These are phyloP conservation scores for Temnothorax ravouxi DNA, from an alignment of 2,888 invertebrate species.

Conservation along the genomic window DNA sequence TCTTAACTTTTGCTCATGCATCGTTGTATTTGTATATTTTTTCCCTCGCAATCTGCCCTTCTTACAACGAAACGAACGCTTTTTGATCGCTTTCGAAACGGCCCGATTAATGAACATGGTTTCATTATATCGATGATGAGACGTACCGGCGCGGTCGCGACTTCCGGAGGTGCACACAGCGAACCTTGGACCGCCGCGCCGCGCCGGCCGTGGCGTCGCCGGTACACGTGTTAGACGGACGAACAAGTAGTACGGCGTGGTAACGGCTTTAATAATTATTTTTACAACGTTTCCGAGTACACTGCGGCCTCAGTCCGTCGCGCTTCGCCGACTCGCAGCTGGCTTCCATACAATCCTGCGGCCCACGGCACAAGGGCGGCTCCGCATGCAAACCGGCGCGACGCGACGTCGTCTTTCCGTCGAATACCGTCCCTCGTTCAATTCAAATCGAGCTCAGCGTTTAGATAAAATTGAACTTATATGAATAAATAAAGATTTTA, in stretches of 20 bases:
- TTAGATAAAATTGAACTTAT: background rate
- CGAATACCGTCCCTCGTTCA: conserved; percentile 5
- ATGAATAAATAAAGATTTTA: background rate
- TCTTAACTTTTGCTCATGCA: background rate
- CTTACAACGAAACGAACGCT: background rate
- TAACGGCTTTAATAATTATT: conserved; percentile 86
- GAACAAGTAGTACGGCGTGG: conserved; percentile 73
- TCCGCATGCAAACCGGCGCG: conserved; percentile 77
- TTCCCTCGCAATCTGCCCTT: background rate
- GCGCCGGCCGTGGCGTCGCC: conserved; percentile 36
- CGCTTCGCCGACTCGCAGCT: conserved; percentile 86
- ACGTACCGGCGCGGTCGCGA: conserved; percentile 35
- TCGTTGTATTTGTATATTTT: background rate
- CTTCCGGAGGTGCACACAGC: conserved; percentile 36
- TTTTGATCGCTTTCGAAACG: too few relatives aligned
- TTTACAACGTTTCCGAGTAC: conserved; percentile 86
- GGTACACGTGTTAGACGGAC: conserved; percentile 74
- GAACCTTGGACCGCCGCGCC: conserved; percentile 62
- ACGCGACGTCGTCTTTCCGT: conserved; percentile 43
- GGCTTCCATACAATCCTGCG: conserved; percentile 84
- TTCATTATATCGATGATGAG: background rate
- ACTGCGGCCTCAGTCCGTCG: conserved; percentile 82
- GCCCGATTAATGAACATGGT: background rate
- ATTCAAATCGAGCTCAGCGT: conserved; percentile 47
- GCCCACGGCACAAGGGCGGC: conserved; percentile 81